Percentiles rank a stretch among this genome's conserved stretches.
Conservation (phyloP, 2,888 invertebrate species). For the Heliconius hortense region DNA sequence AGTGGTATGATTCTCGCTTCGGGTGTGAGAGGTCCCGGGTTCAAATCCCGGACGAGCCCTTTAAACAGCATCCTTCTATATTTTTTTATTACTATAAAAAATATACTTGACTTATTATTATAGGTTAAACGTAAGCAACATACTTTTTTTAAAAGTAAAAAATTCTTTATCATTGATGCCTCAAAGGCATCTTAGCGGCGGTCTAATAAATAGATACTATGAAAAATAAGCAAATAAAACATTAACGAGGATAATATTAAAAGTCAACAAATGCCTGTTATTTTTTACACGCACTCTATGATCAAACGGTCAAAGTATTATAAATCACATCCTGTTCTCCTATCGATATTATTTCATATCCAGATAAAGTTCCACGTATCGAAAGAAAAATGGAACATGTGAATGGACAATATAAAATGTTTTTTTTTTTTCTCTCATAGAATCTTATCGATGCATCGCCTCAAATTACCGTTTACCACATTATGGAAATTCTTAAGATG, state of each 20-base stretch:
- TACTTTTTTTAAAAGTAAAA: neutral
- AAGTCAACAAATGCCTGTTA: slow-evolving; percentile 55
- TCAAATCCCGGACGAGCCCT: slow-evolving; percentile 83
- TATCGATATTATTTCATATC: slow-evolving; percentile 58
- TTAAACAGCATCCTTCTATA: neutral
- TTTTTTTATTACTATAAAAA: neutral
- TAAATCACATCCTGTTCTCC: slow-evolving; percentile 70
- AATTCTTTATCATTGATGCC: neutral
- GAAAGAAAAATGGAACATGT: slow-evolving; percentile 41
- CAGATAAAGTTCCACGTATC: slow-evolving; percentile 44
- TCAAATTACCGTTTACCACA: slow-evolving; percentile 43
- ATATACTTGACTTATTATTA: slow-evolving; percentile 4
- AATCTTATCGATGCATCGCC: slow-evolving; percentile 42
- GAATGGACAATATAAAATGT: slow-evolving; percentile 28
- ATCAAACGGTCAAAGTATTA: slow-evolving; percentile 63
- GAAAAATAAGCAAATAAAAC: slow-evolving; percentile 42
- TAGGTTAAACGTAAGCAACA: neutral
- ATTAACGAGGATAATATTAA: slow-evolving; percentile 43
- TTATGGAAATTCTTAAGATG: slow-evolving; percentile 40
- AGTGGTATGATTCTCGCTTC: slow-evolving; percentile 83
- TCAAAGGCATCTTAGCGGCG: slow-evolving; percentile 23
- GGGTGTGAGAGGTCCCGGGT: slow-evolving; percentile 83
- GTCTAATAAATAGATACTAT: slow-evolving; percentile 24
- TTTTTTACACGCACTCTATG: slow-evolving; percentile 60
- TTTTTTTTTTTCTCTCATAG: slow-evolving; percentile 34